Conservation (phyloP, 1,140 invertebrate species). For the Temnothorax nylanderi region DNA sequence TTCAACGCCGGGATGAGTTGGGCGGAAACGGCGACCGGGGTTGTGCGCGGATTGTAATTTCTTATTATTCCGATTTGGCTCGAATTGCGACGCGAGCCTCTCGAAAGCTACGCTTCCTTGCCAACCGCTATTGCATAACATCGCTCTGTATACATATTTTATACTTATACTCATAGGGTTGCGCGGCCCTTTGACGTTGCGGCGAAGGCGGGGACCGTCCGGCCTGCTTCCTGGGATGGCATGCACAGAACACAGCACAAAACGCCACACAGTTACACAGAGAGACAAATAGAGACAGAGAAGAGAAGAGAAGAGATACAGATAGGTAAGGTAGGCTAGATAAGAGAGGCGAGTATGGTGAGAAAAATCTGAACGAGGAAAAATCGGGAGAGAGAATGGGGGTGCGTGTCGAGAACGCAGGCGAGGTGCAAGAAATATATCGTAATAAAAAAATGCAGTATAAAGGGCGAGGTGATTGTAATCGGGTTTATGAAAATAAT, state of each 20-base stretch:
- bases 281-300: slow-evolving; percentile 82
- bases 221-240: slow-evolving; percentile 85
- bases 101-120: background rate
- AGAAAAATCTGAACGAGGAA: slow-evolving; percentile 53
- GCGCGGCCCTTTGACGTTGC: slow-evolving; percentile 84
- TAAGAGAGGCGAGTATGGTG: slow-evolving; percentile 26
- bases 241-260: slow-evolving; percentile 86
- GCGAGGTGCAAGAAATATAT: slow-evolving; percentile 43
- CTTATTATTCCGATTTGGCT: slow-evolving; percentile 12
- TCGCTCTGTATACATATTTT: slow-evolving; percentile 70
- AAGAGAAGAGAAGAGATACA: slow-evolving; percentile 75
- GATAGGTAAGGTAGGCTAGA: slow-evolving; percentile 32
- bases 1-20: background rate
- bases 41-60: background rate
- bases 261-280: slow-evolving; percentile 85
- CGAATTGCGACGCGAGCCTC: slow-evolving; percentile 23
- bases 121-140: slow-evolving; percentile 11
- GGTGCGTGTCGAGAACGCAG: slow-evolving; percentile 41
- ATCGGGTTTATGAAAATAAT: background rate
- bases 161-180: slow-evolving; percentile 86
- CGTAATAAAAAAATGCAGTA: slow-evolving; percentile 19
- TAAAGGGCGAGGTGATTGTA: background rate
- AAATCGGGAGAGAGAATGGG: slow-evolving; percentile 37
- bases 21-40: slow-evolving; percentile 23
- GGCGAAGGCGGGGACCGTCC: slow-evolving; percentile 85